Conservation (phyloP, 2,113 vertebrate species). For the Oreocharis arfaki region DNA sequence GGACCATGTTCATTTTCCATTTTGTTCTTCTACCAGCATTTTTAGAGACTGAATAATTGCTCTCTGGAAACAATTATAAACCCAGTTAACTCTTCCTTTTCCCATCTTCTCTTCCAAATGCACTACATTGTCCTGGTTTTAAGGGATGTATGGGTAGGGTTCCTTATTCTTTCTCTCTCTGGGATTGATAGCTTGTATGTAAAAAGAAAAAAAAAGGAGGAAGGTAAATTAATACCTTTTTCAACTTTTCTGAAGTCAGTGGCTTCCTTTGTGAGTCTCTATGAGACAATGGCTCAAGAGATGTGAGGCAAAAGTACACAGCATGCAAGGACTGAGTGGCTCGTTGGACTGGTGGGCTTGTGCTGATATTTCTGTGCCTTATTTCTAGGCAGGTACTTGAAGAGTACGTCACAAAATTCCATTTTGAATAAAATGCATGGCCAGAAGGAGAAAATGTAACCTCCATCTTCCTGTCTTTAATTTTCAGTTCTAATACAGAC, state of each 20-base stretch:
- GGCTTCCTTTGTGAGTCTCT: not conserved
- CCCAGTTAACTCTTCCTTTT: conserved; percentile 39
- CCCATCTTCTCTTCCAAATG: not conserved
- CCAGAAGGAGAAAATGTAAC: not conserved
- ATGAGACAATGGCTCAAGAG: not conserved
- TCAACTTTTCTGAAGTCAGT: not conserved
- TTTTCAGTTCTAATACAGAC: not conserved
- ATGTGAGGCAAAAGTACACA: not conserved
- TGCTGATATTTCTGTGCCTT: not conserved
- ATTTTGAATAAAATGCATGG: not conserved
- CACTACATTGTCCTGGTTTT: not conserved
- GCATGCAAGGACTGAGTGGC: not conserved
- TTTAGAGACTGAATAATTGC: conserved; percentile 42
- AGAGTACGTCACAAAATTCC: not conserved
- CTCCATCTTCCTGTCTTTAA: not conserved
- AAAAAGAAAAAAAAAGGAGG: not conserved
- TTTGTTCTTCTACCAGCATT: conserved; percentile 32
- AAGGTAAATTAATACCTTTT: not conserved
- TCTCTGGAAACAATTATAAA: conserved; percentile 40
- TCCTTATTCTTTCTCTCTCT: not conserved
- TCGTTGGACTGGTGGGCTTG: not conserved
- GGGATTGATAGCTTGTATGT: not conserved
- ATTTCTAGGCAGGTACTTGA: not conserved
- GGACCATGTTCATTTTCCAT: conserved; percentile 38
- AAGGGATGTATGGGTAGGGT: not conserved